Base-by-base conservation (phyloP, 2,113 vertebrate species). In the Dipodomys ordii region DNA sequence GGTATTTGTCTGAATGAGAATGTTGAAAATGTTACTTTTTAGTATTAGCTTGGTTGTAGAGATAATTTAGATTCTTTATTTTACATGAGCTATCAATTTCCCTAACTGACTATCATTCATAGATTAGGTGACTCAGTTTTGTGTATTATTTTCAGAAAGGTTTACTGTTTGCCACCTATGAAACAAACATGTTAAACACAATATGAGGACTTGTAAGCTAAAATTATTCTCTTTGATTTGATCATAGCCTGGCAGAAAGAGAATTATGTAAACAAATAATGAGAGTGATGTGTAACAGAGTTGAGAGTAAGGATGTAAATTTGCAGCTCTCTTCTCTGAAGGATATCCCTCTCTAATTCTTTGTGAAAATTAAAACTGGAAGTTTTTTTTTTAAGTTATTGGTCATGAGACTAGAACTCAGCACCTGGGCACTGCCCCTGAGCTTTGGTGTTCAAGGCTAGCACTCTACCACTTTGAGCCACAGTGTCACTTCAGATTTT, bases 61-160 rank as follows among this genome's bases (percentile, higher is more conserved):
- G 39, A 76, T 91, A 18, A 64, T 80, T 87, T 85, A 25, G 19
- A 44, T 74, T 25, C 86, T n/a, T 82, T 76, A 91, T 67, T 79
- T 86, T 83, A 32, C 53, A 79, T 46, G 25, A 90, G 1, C 7
- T 90, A 2, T 30, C 44, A 25, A 7, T 87, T 20, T 76, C 27
- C 6, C 28, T 28, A 67, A 27, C 25, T 90, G 84, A 82, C 30
- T 20, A 20, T 65, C 76, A 71, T 39, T 91, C 39, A 49, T 15
- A 71, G 39, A 71, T 94, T 83, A 20, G 3, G 65, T 81, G 46
- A 92, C 10, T 72, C 82, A 44, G 12, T 77, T 62, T 71, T n/a
- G 4, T 60, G 1, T 60, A 69, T 91, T 73, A 1, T 81, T 78
- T 82, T 74, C 49, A 87, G 60, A 44, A 69, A 69, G 71, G 1